Conservation (phyloP, 2,113 vertebrate species). For the Myotis lucifugus region DNA sequence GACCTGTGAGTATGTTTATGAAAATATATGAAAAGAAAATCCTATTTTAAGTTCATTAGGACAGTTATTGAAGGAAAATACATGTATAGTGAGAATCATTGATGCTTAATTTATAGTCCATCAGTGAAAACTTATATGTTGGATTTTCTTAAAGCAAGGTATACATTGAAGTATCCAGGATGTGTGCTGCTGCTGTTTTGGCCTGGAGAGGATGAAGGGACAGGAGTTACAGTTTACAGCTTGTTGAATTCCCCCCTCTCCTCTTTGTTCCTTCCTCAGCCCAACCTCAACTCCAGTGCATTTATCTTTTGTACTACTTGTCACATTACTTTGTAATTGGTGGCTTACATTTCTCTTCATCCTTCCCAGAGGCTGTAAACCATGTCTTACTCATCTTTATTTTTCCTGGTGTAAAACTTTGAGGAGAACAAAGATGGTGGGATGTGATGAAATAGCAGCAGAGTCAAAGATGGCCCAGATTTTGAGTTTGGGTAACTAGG, state of each 20-base stretch:
- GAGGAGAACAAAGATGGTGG: conserved; percentile 8
- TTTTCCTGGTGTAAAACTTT: background rate
- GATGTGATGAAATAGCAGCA: background rate
- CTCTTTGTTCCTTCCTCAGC: background rate
- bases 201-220: background rate
- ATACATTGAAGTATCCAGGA: background rate
- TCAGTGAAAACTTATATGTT: conserved; percentile 8
- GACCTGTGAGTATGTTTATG: background rate
- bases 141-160: conserved; percentile 17
- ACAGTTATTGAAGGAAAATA: conserved; percentile 38
- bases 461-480: background rate
- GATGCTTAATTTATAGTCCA: background rate
- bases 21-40: conserved; percentile 29
- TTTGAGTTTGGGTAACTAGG: background rate
- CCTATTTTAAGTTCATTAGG: conserved; percentile 11
- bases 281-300: background rate
- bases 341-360: conserved; percentile 16
- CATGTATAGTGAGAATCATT: background rate
- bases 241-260: background rate
- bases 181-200: background rate
- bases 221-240: background rate
- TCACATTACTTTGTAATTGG: conserved; percentile 2
- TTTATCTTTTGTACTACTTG: background rate
- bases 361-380: conserved; percentile 1
- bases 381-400: background rate